Conservation (phyloP, 1,140 invertebrate genomes). For the Notospermus geniculatus region DNA sequence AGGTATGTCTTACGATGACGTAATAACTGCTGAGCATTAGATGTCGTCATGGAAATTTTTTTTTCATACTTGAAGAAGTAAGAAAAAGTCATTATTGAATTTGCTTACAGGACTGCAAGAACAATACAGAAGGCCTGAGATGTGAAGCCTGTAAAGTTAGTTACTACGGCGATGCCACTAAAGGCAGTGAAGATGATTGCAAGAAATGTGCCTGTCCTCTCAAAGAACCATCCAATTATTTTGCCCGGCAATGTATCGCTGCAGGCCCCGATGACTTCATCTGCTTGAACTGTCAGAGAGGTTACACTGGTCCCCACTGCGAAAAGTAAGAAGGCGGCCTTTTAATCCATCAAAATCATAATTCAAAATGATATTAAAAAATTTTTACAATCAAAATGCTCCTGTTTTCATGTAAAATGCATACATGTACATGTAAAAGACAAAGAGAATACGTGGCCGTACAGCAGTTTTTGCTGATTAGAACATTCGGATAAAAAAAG, state of each 20-base stretch:
- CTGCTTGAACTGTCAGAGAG: conserved; percentile 84
- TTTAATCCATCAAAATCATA: too few relatives aligned
- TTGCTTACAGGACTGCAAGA: conserved; percentile 74
- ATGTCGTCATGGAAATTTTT: background rate
- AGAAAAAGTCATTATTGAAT: background rate
- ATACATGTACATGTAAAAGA: too few relatives aligned
- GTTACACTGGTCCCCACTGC: conserved; percentile 76
- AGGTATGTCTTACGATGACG: conserved; percentile 59
- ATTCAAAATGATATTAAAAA: too few relatives aligned
- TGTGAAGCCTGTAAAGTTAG: conserved; percentile 77
- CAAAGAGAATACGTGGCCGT: too few relatives aligned
- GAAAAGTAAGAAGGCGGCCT: conserved; percentile 72
- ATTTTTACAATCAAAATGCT: too few relatives aligned
- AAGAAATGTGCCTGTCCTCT: conserved; percentile 92
- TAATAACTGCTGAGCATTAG: background rate
- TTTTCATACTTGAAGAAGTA: background rate
- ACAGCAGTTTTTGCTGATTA: too few relatives aligned
- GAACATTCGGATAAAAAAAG: too few relatives aligned
- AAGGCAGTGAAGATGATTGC: conserved; percentile 86
- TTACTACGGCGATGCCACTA: conserved; percentile 75
- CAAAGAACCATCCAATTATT: conserved; percentile 74
- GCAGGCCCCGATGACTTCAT: conserved; percentile 74
- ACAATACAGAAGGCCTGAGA: conserved; percentile 84
- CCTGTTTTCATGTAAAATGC: too few relatives aligned
- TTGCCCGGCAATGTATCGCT: conserved; percentile 83